Percentiles rank a stretch among this genome's conserved stretches.
Conservation (phyloP, 2,797 vertebrate species). For the Antennarius maculatus region DNA sequence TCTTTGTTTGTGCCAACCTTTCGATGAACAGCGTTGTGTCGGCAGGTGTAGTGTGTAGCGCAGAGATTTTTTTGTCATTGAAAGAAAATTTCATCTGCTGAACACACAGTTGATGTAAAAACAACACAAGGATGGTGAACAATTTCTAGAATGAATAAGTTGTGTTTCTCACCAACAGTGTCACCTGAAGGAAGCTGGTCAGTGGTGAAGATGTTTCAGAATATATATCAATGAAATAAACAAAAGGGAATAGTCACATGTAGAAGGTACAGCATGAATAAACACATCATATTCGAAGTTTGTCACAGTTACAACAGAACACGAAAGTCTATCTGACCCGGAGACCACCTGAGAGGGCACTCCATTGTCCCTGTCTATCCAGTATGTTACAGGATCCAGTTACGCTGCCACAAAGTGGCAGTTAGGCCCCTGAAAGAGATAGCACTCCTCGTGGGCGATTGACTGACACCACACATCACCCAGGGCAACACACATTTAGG, state of each 20-base stretch:
- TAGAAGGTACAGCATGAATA: conserved; percentile 2
- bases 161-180: not conserved
- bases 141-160: conserved; percentile 6
- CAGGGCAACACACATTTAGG: conserved; percentile 71
- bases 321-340: conserved; percentile 75
- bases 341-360: conserved; percentile 71
- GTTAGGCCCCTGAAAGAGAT: conserved; percentile 80
- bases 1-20: no score
- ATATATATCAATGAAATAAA: not conserved
- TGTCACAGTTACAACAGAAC: conserved; percentile 43
- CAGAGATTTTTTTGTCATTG: conserved; percentile 42
- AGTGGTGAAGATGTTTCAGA: not conserved
- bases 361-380: conserved; percentile 75
- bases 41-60: not conserved
- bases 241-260: not conserved
- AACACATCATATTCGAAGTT: conserved; percentile 43
- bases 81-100: conserved; percentile 36
- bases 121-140: conserved; percentile 7
- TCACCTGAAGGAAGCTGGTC: not conserved
- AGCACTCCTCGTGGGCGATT: conserved; percentile 66
- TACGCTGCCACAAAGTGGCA: conserved; percentile 77
- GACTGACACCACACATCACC: conserved; percentile 70
- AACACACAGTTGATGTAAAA: conserved; percentile 15
- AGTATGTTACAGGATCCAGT: conserved; percentile 74
- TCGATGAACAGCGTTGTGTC: no score